Evolutionary conservation across 2,888 invertebrate species (phyloP).

Genomic region (Serripes groenlandicus): DNA sequence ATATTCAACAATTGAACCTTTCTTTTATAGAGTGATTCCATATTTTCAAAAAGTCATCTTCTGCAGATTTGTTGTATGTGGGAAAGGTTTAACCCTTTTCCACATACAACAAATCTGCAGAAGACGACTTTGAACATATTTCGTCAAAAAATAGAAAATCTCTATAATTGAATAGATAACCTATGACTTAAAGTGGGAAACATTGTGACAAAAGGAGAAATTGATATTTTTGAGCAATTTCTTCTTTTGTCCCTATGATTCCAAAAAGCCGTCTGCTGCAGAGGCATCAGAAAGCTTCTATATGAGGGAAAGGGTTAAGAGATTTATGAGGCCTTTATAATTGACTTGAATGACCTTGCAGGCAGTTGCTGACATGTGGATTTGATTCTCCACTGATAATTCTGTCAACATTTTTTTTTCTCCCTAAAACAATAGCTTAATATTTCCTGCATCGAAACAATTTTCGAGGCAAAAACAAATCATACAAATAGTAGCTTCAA

Average conservation of each 20-base stretch:
- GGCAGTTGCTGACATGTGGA: background rate
- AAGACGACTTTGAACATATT: no score
- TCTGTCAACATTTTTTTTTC: background rate
- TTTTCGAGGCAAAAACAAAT: background rate
- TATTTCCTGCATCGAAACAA: background rate
- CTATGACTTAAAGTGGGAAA: no score
- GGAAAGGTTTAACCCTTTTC: no score
- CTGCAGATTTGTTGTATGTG: no score
- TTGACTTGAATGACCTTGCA: background rate
- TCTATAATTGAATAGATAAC: no score
- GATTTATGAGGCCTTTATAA: no score
- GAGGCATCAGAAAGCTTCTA: background rate
- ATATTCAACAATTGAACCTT: no score
- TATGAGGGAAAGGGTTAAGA: background rate
- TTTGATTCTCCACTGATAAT: background rate
- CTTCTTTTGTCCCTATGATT: background rate
- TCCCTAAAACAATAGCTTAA: background rate
- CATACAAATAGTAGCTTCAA: background rate
- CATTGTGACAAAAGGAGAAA: background rate
- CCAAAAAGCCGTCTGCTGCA: background rate
- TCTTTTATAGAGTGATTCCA: no score
- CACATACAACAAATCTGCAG: no score
- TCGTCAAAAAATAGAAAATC: no score
- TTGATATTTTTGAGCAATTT: background rate
- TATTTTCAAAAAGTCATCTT: no score